Evolutionary conservation across 2,888 invertebrate species (phyloP), one percentile per base, ranked within the genome.

Genomic region (Acholoe squamosa): DNA sequence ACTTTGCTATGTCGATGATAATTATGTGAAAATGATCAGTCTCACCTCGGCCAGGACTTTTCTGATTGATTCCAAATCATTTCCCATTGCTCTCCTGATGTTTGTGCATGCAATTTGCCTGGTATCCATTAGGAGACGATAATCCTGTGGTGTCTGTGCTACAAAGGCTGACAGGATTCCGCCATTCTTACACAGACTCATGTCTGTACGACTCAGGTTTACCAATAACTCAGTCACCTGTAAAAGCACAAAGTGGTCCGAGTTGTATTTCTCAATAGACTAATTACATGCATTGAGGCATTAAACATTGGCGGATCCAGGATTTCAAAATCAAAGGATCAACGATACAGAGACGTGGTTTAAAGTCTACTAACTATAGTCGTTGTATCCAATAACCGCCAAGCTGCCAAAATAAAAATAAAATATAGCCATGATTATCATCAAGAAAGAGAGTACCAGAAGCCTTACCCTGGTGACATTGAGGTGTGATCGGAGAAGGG

Each of bases 391-490:
- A n/a, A n/a, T n/a, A n/a, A n/a, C n/a, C n/a, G n/a, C n/a, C n/a
- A n/a, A n/a, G n/a, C n/a, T n/a, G n/a, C n/a, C n/a, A n/a, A n/a
- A n/a, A n/a, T n/a, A n/a, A n/a, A n/a, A n/a, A n/a, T n/a, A n/a
- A n/a, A n/a, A n/a, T n/a, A n/a, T n/a, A n/a, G n/a, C n/a, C n/a
- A n/a, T n/a, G n/a, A n/a, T n/a, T n/a, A n/a, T n/a, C n/a, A n/a
- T n/a, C n/a, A n/a, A 22, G 61, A 61, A 12, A 61, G n/a, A 61
- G 19, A 43, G 10, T 43, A 43, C 10, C 1, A 25, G 31, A n/a
- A n/a, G 31, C 28, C 34, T 80, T 86, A 86, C 86, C 86, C 86
- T 52, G 19, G 86, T 52, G 16, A 33, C 33, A 31, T 86, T 86
- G 28, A 86, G n/a, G 16, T 56, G 19, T 10, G 54, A 86, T 0